A percentile compares a stretch with the other conserved stretches of the same genome.
Conservation (phyloP, 1,140 invertebrate genomes). For the Platyura marginata region DNA sequence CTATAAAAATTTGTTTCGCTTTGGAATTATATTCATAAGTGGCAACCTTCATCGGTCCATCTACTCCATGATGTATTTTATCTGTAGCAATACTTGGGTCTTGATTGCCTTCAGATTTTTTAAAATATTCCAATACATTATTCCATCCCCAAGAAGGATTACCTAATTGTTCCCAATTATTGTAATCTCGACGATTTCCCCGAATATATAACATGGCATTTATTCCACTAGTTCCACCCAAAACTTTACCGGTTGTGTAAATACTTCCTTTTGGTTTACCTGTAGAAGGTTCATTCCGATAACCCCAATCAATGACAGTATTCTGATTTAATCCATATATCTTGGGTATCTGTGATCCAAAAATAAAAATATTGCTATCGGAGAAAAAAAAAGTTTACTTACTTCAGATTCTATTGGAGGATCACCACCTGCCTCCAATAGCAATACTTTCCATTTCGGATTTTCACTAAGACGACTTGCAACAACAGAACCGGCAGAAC, state of each 20-base stretch:
- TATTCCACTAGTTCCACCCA: slow-evolving; percentile 52
- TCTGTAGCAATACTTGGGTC: slow-evolving; percentile 49
- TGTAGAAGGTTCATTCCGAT: slow-evolving; percentile 34
- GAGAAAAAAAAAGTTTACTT: slow-evolving; percentile 2
- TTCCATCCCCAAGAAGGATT: slow-evolving; percentile 73
- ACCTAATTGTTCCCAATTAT: slow-evolving; percentile 66
- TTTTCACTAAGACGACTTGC: slow-evolving; percentile 36
- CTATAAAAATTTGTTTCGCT: slow-evolving; percentile 32
- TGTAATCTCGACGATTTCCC: slow-evolving; percentile 59
- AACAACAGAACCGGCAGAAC: slow-evolving; percentile 40
- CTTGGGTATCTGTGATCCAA: slow-evolving; percentile 33
- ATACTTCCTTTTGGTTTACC: slow-evolving; percentile 28
- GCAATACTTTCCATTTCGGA: slow-evolving; percentile 29
- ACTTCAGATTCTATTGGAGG: slow-evolving; percentile 30
- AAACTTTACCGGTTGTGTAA: slow-evolving; percentile 30
- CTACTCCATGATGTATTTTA: slow-evolving; percentile 46
- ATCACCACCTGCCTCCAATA: slow-evolving; percentile 39
- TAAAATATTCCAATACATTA: slow-evolving; percentile 62
- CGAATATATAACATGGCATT: slow-evolving; percentile 74
- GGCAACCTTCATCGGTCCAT: slow-evolving; percentile 55
- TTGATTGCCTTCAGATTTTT: slow-evolving; percentile 65
- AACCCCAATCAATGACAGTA: slow-evolving; percentile 37
- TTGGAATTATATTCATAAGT: slow-evolving; percentile 30
- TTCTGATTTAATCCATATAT: slow-evolving; percentile 47
- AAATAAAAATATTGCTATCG: slow-evolving; percentile 19